phyloP scores from a whole-genome alignment of 2,113 vertebrate genomes.

The Astur gentilis region DNA sequence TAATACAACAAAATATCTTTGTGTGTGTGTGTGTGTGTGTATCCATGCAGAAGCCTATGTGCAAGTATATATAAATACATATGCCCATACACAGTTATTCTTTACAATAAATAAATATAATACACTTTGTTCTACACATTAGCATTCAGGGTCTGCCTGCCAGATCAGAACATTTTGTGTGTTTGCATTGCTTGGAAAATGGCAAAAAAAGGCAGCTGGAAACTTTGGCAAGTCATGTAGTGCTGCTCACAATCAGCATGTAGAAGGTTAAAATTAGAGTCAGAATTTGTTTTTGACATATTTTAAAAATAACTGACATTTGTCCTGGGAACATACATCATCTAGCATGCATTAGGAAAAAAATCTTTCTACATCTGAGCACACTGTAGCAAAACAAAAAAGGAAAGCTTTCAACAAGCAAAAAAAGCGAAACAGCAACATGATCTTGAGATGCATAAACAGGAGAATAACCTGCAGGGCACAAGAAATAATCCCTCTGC shows the following conservation, averaged over 20 bases:
- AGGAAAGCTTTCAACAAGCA: neutral
- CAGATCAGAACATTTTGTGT: neutral
- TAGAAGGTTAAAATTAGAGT: conserved; percentile 55
- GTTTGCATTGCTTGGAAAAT: conserved; percentile 1
- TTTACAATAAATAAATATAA: neutral
- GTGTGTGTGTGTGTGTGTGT: neutral
- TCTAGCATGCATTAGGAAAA: neutral
- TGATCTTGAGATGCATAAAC: neutral
- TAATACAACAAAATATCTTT: neutral
- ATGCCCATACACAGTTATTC: neutral
- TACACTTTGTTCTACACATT: neutral
- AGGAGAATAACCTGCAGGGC: conserved; percentile 7
- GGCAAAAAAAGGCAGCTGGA: conserved; percentile 14
- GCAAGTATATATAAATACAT: neutral
- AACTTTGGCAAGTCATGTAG: neutral
- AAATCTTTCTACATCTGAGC: neutral
- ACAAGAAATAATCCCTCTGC: neutral
- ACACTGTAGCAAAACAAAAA: conserved; percentile 4
- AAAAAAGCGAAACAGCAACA: neutral
- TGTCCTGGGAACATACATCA: conserved; percentile 33
- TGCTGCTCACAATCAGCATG: conserved; percentile 4
- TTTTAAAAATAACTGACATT: conserved; percentile 60
- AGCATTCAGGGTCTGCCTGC: neutral
- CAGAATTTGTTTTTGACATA: conserved; percentile 9
- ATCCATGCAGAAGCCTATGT: neutral